Evolutionary conservation across 2,113 vertebrate genomes (phyloP), one percentile per base, ranked within the genome.

Genomic region (Sapayoa aenigma): DNA sequence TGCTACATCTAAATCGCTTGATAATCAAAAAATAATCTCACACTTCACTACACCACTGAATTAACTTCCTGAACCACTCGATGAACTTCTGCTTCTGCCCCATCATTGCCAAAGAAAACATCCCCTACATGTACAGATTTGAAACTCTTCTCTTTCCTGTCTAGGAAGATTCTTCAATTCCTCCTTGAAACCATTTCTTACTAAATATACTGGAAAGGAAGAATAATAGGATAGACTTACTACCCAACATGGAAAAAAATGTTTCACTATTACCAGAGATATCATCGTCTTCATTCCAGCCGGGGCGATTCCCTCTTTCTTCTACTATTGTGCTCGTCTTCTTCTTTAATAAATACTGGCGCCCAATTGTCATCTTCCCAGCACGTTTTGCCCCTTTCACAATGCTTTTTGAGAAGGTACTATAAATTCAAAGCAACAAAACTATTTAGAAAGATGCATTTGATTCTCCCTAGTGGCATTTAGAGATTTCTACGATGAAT

Each of bases 361-460:
- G 98, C 30, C 99, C 99, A 97, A 99, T 99, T 65, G 99, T 99
- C 98, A 99, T 99, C 97, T 99, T 99, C 47, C 99, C 99, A 37
- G 99, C 99, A 87, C 97, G 98, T 96, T 99, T 99, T n/a, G 99
- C 99, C 94, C 99, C 99, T 97, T 99, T 99, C 76, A 99, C 99
- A 84, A 99, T 98, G 65, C 98, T 99, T 97, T 99, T 99, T 71
- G 99, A 99, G 88, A 99, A 98, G 4, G 99, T 99, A 93, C 99
- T 99, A 80, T 2, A 95, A 90, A 95, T 85, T 90, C 52, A 97
- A 8, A 83, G 12, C 25, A 71, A 96, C 4, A 93, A n/a, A 69
- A 91, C 25, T 24, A 76, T 28, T 84, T 89, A 42, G 55, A 71
- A 94, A 85, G 35, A 49, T 42, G 53, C 2, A 27, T 50, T 8